These are phyloP conservation scores for Nebria salina DNA, from an alignment of 2,888 invertebrate genomes.

Conservation along the genomic window DNA sequence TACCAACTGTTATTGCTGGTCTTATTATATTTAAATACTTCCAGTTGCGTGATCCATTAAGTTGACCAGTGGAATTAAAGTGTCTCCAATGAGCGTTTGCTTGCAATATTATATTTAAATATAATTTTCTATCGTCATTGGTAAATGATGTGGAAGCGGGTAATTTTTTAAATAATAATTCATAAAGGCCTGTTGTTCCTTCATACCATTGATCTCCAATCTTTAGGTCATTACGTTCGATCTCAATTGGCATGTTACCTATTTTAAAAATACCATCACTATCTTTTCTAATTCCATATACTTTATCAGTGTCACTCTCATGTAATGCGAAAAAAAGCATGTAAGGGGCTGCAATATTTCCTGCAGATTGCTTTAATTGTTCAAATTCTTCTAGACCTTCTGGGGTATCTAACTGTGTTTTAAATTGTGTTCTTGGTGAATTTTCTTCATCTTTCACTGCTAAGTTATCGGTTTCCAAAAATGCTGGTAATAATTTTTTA, in stretches of 20 bases:
- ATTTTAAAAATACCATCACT: background rate
- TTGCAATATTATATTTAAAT: too few species aligned
- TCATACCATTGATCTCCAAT: background rate
- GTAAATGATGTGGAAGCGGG: too few species aligned
- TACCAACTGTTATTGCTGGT: background rate
- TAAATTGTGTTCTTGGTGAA: background rate
- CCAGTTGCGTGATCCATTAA: background rate
- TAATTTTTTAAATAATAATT: background rate
- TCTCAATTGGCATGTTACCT: too few species aligned
- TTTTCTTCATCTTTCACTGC: background rate
- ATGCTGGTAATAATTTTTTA: background rate
- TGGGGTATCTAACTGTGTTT: background rate
- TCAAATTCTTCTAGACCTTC: background rate
- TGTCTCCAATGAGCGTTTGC: background rate
- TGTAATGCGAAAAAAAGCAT: background rate
- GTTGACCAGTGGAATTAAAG: background rate
- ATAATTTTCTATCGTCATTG: background rate
- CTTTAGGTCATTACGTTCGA: too few species aligned
- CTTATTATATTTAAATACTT: slow-evolving; percentile 4
- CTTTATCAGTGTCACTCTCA: background rate
- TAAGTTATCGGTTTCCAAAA: background rate
- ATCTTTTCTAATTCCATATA: slow-evolving; percentile 1
- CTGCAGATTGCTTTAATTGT: background rate
- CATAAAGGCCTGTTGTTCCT: slow-evolving; percentile 3
- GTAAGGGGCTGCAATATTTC: background rate